phyloP scores from a whole-genome alignment of 2,113 vertebrate genomes.

The Neolamprologus fasciatus region DNA sequence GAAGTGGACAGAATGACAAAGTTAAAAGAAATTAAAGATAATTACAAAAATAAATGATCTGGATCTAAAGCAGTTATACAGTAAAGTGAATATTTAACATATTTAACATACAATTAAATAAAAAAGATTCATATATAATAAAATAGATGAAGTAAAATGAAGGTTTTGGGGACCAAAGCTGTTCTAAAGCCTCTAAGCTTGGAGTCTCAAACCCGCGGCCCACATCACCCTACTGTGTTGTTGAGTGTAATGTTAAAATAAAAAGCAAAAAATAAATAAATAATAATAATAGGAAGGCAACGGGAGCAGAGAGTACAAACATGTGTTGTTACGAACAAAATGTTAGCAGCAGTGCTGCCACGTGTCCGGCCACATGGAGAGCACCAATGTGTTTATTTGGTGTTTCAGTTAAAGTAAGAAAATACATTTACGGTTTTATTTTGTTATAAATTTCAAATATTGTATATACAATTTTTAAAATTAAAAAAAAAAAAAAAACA shows the following conservation, averaged over 20 bases:
- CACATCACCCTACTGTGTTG: background rate
- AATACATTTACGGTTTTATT: fast-evolving
- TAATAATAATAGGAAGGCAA: background rate
- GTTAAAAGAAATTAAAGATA: background rate
- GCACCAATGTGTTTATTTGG: background rate
- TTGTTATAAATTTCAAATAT: background rate
- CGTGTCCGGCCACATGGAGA: background rate
- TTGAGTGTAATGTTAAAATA: background rate
- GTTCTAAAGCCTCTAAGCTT: background rate
- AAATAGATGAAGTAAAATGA: background rate
- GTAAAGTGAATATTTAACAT: background rate
- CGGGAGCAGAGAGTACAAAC: background rate
- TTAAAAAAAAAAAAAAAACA: too few relatives aligned
- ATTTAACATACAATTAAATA: background rate
- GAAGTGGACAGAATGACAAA: background rate
- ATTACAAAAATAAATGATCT: background rate
- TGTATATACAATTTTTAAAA: too few relatives aligned
- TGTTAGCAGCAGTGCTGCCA: background rate
- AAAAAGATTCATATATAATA: background rate
- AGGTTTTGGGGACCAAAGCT: background rate
- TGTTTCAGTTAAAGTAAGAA: background rate
- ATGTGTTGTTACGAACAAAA: fast-evolving
- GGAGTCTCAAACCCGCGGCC: background rate
- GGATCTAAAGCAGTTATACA: background rate
- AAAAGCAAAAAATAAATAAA: background rate